Evolutionary conservation across 2,888 invertebrate species (phyloP), one percentile per base, ranked within the genome.

Genomic region (Itoplectis maculator): DNA sequence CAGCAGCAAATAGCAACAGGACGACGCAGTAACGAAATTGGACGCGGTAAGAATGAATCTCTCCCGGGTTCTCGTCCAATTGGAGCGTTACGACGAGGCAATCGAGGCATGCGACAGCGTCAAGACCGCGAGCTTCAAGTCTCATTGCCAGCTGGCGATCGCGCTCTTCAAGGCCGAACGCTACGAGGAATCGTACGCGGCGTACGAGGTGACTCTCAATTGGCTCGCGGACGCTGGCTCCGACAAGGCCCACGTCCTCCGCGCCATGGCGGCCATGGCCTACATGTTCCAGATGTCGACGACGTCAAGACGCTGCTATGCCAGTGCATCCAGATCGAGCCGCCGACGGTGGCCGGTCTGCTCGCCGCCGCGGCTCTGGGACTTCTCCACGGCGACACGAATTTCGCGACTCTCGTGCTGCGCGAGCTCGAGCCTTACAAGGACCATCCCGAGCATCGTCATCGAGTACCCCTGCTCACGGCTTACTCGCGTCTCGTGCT

Each of bases 201-300:
- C 95, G 0, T 98, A 97, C 93, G 96, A 96, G 88, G 95, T 95
- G 76, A 96, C 97, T 37, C 92, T 97, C 45, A 95, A 96, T 87
- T 95, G 95, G 94, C 91, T 96, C 72, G 95, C 95, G 54, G 94
- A 94, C 68, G 93, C 94, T 86, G 95, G 96, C 86, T 93, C 93
- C 83, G 95, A 96, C 86, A 97, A 96, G 91, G 96, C 97, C 0
- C 95, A 96, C 88, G 94, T 98, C 20, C 93, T 97, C 68, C 96
- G 97, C 45, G 97, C 97, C 0, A 96, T 98, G 95, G 97, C 97
- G 29, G 96, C 97, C 47, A 96, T 98, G 93, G 95, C 96, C 6
- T 97, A 97, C 91, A 96, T 95, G 93, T 96, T 95, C 85, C 96
- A 97, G 91, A 96, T 23, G 91, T 94, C 56, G 95, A 95, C 86